A percentile compares a stretch with the other conserved stretches of the same genome.
phyloP scores from a whole-genome alignment of 2,113 vertebrate genomes.

The Psilopsiagon aymara region DNA sequence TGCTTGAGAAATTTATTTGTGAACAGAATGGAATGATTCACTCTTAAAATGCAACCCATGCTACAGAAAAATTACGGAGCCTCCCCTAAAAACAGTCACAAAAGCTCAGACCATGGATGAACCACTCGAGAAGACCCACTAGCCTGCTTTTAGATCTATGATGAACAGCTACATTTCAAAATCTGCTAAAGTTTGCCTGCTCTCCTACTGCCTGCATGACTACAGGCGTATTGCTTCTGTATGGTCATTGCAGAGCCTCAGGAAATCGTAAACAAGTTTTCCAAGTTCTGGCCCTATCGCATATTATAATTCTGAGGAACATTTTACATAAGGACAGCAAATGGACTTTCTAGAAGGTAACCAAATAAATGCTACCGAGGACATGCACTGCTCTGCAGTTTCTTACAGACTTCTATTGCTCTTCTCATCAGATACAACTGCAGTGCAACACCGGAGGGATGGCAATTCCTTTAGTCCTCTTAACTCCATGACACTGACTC shows the following conservation, averaged over 20 bases:
- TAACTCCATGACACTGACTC: background rate
- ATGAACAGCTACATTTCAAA: background rate
- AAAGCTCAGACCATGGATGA: background rate
- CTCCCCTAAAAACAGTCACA: background rate
- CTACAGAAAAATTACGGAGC: background rate
- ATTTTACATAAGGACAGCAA: background rate
- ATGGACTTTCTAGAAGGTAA: background rate
- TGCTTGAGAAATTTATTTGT: slow-evolving; percentile 28
- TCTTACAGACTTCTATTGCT: background rate
- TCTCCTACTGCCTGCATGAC: background rate
- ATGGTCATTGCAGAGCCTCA: background rate
- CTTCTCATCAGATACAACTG: background rate
- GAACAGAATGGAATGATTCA: slow-evolving; percentile 45
- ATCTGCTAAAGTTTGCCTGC: background rate
- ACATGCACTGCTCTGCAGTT: background rate
- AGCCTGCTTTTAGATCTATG: background rate
- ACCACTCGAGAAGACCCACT: background rate
- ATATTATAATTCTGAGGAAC: background rate
- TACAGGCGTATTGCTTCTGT: background rate
- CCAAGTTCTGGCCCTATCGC: background rate
- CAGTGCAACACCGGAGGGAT: background rate
- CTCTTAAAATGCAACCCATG: slow-evolving; percentile 5
- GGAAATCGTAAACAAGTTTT: background rate
- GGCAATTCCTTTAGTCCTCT: background rate
- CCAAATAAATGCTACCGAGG: background rate